Conservation (phyloP, 2,888 invertebrate genomes). For the Boloria euphrosyne region DNA sequence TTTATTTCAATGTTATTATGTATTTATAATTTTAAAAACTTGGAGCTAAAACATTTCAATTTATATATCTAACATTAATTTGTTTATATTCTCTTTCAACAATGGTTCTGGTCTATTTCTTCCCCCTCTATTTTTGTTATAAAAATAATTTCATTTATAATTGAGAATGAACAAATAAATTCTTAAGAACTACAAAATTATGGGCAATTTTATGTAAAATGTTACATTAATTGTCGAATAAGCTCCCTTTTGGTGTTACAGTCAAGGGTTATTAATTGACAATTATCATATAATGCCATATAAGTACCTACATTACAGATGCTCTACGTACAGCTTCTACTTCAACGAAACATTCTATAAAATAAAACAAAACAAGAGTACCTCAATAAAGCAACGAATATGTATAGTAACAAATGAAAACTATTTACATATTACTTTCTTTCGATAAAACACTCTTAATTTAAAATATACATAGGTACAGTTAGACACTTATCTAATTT, state of each 20-base stretch:
- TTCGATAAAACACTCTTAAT: conserved; percentile 32
- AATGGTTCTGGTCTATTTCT: conserved; percentile 56
- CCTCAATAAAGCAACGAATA: conserved; percentile 25
- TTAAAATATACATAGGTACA: conserved; percentile 39
- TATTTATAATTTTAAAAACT: conserved; percentile 74
- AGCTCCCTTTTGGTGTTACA: conserved; percentile 29
- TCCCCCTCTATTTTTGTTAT: conserved; percentile 61
- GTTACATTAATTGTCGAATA: conserved; percentile 33
- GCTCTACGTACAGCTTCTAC: conserved; percentile 28
- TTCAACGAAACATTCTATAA: conserved; percentile 20
- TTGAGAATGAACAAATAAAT: conserved; percentile 50
- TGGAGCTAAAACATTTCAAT: conserved; percentile 75
- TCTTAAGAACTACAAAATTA: conserved; percentile 48
- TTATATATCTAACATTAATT: conserved; percentile 66
- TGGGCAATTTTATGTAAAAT: conserved; percentile 42
- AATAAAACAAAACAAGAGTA: conserved; percentile 24
- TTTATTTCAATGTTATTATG: conserved; percentile 66
- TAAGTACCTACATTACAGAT: conserved; percentile 22
- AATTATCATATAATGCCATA: conserved; percentile 33
- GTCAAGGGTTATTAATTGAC: conserved; percentile 38
- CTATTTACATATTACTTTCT: conserved; percentile 33
- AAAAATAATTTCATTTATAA: conserved; percentile 71
- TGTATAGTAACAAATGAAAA: conserved; percentile 26
- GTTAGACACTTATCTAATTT: conserved; percentile 27
- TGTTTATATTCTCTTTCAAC: conserved; percentile 52